Evolutionary conservation across 2,888 invertebrate genomes (phyloP).

Genomic region (Gymnosoma rotundatum): DNA sequence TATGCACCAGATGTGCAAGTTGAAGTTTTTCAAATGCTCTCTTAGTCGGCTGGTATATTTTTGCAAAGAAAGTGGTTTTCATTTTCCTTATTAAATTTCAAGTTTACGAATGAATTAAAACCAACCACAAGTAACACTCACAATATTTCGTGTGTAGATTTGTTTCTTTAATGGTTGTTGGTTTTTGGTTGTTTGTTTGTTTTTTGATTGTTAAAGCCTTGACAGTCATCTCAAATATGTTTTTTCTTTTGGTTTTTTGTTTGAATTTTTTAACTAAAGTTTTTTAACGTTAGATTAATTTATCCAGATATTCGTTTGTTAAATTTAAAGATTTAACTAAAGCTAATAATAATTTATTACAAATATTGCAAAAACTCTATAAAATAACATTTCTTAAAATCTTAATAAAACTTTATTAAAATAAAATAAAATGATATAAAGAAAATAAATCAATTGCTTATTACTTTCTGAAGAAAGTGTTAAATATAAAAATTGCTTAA

Average conservation of each 20-base stretch:
- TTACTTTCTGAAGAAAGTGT: too few relatives aligned
- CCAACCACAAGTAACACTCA: conserved; percentile 53
- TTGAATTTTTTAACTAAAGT: conserved; percentile 1
- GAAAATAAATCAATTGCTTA: background rate
- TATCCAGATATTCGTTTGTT: conserved; percentile 59
- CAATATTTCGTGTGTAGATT: conserved; percentile 12
- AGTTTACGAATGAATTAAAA: conserved; percentile 69
- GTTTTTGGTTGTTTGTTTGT: background rate
- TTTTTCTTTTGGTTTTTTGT: background rate
- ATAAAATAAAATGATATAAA: too few relatives aligned
- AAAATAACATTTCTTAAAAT: background rate
- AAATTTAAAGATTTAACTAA: conserved; percentile 63
- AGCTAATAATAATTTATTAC: conserved; percentile 61
- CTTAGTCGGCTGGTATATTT: conserved; percentile 49
- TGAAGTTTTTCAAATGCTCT: conserved; percentile 64
- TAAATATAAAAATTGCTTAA: too few relatives aligned
- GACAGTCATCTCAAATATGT: conserved; percentile 53
- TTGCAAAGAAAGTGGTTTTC: conserved; percentile 73
- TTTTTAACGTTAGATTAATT: conserved; percentile 63
- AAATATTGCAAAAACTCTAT: background rate
- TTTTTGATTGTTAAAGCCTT: conserved; percentile 50
- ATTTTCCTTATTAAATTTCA: conserved; percentile 73
- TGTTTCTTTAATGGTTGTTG: background rate
- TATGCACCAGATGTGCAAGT: conserved; percentile 69
- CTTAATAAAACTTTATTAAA: background rate